A percentile compares a stretch with the other conserved stretches of the same genome.
Evolutionary conservation across 2,888 invertebrate genomes (phyloP).

Genomic region (Drosophila mimica): DNA sequence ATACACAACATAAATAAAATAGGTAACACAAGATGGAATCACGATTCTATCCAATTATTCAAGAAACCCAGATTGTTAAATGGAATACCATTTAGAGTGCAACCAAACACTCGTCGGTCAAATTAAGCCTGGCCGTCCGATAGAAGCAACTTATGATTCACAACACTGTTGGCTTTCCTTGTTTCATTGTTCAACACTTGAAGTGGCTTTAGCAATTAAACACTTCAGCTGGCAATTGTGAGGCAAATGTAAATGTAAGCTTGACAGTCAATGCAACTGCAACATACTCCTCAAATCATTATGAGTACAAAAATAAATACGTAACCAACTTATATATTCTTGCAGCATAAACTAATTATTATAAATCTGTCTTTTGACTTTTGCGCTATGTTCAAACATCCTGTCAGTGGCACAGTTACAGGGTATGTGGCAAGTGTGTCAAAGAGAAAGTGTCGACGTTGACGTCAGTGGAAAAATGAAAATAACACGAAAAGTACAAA

Average conservation of each 20-base stretch:
- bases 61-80: background rate
- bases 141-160: conserved; percentile 34
- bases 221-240: conserved; percentile 57
- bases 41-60: background rate
- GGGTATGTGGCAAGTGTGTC: conserved; percentile 35
- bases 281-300: conserved; percentile 14
- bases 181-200: conserved; percentile 46
- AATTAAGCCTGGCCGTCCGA: conserved; percentile 30
- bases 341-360: too few relatives aligned
- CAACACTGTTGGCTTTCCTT: conserved; percentile 23
- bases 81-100: conserved; percentile 2
- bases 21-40: background rate
- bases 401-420: background rate
- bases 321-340: background rate
- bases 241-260: conserved; percentile 8
- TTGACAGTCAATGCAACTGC: background rate
- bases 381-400: background rate
- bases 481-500: conserved; percentile 49
- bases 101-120: conserved; percentile 17
- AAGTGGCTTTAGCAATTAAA: conserved; percentile 63
- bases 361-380: too few relatives aligned
- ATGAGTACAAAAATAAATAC: too few relatives aligned
- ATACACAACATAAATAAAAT: background rate
- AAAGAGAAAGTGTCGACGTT: conserved; percentile 22
- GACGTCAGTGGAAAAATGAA: conserved; percentile 34